Percentiles rank a stretch among this genome's conserved stretches.
Conservation (phyloP, 2,113 vertebrate genomes). For the Hypanus sabinus region DNA sequence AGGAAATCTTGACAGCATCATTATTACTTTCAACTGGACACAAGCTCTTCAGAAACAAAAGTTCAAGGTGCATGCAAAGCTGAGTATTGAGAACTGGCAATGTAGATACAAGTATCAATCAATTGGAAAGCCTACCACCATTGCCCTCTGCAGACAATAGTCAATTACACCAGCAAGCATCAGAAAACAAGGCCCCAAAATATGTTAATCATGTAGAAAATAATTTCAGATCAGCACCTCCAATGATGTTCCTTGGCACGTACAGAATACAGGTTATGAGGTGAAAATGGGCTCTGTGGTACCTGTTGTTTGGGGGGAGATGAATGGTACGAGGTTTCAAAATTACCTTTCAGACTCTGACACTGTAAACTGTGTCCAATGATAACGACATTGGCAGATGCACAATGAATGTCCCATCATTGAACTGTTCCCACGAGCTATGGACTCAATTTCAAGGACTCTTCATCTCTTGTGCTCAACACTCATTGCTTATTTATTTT, state of each 20-base stretch:
- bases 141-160: neutral
- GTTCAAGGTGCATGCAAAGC: neutral
- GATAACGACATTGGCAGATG: too few species aligned
- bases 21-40: neutral
- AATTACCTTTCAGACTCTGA: too few species aligned
- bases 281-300: too few species aligned
- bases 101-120: neutral
- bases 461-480: too few species aligned
- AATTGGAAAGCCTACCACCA: neutral
- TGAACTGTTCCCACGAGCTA: too few species aligned
- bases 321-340: too few species aligned
- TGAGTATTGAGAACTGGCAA: neutral
- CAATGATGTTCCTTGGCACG: neutral
- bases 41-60: neutral
- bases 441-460: too few species aligned
- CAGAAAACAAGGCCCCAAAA: neutral
- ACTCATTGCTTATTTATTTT: too few species aligned
- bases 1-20: neutral
- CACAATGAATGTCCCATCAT: too few species aligned
- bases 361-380: too few species aligned
- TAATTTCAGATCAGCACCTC: neutral
- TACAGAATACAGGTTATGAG: neutral
- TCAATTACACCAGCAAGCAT: neutral
- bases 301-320: too few species aligned
- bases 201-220: neutral